Evolutionary conservation across 2,113 vertebrate genomes (phyloP).

Genomic region (Onychostoma macrolepis): DNA sequence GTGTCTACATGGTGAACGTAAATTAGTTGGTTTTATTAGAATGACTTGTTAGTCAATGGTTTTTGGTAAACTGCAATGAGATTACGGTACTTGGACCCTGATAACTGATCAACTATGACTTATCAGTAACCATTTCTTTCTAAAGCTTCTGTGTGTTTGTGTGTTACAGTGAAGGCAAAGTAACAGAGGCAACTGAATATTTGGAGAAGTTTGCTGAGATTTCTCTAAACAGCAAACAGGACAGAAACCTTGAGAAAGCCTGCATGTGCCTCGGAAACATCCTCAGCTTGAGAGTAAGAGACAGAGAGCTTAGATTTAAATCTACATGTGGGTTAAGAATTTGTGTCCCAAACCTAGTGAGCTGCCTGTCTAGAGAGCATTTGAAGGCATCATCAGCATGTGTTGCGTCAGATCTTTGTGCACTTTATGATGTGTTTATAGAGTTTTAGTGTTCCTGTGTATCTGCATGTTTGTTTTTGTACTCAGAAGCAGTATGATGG

Average conservation of each 20-base stretch:
- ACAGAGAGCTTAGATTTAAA: background rate
- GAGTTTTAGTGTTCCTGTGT: background rate
- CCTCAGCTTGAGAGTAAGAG: conserved; percentile 62
- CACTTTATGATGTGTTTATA: background rate
- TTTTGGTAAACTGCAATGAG: background rate
- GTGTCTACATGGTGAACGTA: background rate
- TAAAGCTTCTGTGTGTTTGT: conserved; percentile 41
- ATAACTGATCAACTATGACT: background rate
- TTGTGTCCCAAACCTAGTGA: background rate
- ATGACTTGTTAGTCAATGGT: background rate
- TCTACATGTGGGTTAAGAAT: background rate
- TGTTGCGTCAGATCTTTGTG: background rate
- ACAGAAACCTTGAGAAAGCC: conserved; percentile 55
- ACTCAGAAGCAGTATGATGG: conserved; percentile 73
- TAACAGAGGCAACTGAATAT: conserved; percentile 50
- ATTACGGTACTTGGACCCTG: background rate
- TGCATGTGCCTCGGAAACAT: conserved; percentile 63
- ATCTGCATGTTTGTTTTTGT: background rate
- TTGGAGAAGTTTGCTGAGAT: conserved; percentile 65
- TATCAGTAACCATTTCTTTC: background rate
- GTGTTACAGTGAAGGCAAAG: conserved; percentile 65
- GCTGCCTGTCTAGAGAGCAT: background rate
- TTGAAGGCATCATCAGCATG: background rate
- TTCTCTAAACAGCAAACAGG: conserved; percentile 46
- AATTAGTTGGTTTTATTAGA: background rate